Base-by-base conservation (phyloP, 2,113 vertebrate genomes). In the Peromyscus leucopus region DNA sequence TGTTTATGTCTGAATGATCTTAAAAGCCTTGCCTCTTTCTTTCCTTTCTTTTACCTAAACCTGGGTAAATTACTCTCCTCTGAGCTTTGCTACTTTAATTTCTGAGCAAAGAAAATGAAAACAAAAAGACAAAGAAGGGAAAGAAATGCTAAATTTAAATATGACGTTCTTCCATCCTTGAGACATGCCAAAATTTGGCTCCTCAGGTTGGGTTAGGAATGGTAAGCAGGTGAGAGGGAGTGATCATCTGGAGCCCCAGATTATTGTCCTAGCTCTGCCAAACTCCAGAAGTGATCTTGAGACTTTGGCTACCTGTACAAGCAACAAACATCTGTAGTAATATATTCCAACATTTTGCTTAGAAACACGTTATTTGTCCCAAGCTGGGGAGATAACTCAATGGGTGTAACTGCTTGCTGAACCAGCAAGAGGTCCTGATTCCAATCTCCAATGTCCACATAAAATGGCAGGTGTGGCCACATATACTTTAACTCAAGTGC, bases 101-200 rank as follows among this genome's bases (percentile, higher is more conserved):
- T 96, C 59, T 93, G 63, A 96, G 5, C 6, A 48, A 63, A 79
- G 48, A 71, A 55, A 51, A 24, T 71, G 33, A 6, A 67, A 8
- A 61, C 48, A 79, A 69, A 39, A 55, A 61, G 69, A 36, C 72
- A 63, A 91, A 10, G 39, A 75, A 89, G 33, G 71, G 26, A 89
- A 76, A 90, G 90, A 72, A 90, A 91, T 72, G 16, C 84, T 88
- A 74, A 87, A 92, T 93, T 96, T 89, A 92, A 96, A 89, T 11
- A 90, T 1, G 39, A 87, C 55, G 39, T 0, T 3, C 80, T 92
- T 85, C 59, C 28, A 57, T 88, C 71, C 22, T 74, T 22, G 2
- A 90, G 46, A 87, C 28, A 17, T 39, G 33, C 28, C 10, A 8
- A 93, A 95, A 87, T 59, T 28, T 15, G 24, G 31, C 85, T 91